A percentile compares a stretch with the other conserved stretches of the same genome.
Evolutionary conservation across 2,888 invertebrate genomes (phyloP).

Genomic region (Hipparchia sbordonii): DNA sequence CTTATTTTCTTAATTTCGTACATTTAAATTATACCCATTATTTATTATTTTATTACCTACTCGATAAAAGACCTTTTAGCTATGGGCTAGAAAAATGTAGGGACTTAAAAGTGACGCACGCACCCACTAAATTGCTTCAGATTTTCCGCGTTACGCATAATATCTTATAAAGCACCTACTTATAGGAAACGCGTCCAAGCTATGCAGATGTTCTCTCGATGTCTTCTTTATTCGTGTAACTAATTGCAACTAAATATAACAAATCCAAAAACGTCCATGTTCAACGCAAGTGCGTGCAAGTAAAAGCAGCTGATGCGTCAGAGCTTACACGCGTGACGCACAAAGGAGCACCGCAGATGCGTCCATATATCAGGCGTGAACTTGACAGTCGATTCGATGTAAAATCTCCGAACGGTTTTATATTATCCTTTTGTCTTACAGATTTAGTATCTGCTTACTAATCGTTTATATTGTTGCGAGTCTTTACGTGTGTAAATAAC

Average conservation of each 20-base stretch:
- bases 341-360: constrained; percentile 57
- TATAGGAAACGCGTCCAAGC: background rate
- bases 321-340: constrained; percentile 54
- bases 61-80: too few relatives aligned
- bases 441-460: constrained; percentile 21
- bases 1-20: too few relatives aligned
- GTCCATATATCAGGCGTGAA: constrained; percentile 62
- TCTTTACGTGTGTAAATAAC: background rate
- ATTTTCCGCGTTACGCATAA: too few relatives aligned
- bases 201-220: background rate
- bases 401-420: constrained; percentile 34
- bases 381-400: constrained; percentile 57
- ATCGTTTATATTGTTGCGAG: constrained; percentile 10
- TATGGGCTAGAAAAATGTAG: too few relatives aligned
- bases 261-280: constrained; percentile 17
- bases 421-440: constrained; percentile 23
- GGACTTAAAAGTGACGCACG: too few relatives aligned
- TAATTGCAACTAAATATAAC: constrained; percentile 10
- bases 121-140: too few relatives aligned
- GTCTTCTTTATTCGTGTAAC: background rate
- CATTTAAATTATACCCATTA: too few relatives aligned
- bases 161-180: background rate
- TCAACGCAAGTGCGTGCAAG: constrained; percentile 19
- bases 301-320: constrained; percentile 40
- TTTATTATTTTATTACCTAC: too few relatives aligned